These are phyloP conservation scores for Pao palembangensis DNA, from an alignment of 2,113 vertebrate species.

Conservation along the genomic window DNA sequence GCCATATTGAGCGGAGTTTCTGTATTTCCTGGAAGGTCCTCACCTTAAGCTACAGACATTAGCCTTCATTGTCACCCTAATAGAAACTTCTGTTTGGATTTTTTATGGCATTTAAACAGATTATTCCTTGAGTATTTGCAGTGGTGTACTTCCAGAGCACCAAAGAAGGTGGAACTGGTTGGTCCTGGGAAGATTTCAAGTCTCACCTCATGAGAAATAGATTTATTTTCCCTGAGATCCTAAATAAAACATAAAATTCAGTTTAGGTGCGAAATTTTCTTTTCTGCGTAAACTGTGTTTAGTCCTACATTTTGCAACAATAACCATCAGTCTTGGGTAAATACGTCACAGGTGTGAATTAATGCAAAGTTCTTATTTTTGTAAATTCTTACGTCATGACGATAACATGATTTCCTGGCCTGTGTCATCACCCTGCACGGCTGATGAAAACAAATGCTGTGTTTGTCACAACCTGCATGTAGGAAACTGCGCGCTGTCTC, in stretches of 20 bases:
- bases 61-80: slow-evolving; percentile 6
- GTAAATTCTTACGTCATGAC: neutral
- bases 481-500: slow-evolving; percentile 44
- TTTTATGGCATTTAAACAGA: slow-evolving; percentile 47
- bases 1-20: too few relatives aligned
- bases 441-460: slow-evolving; percentile 42
- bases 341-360: neutral
- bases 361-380: neutral
- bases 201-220: too few relatives aligned
- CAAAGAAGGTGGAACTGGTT: slow-evolving; percentile 30
- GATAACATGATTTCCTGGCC: slow-evolving; percentile 33
- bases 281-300: too few relatives aligned
- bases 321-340: too few relatives aligned
- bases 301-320: too few relatives aligned
- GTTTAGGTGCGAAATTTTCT: too few relatives aligned
- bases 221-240: neutral
- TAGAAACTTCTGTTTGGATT: slow-evolving; percentile 44
- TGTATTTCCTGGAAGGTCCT: neutral
- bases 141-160: slow-evolving; percentile 49
- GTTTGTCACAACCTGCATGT: slow-evolving; percentile 14
- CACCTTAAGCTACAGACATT: too few relatives aligned
- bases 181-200: neutral
- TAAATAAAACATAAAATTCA: too few relatives aligned
- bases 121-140: slow-evolving; percentile 54
- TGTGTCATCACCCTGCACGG: slow-evolving; percentile 47